Evolutionary conservation across 2,888 invertebrate genomes (phyloP).

Genomic region (Aplocera efformata): DNA sequence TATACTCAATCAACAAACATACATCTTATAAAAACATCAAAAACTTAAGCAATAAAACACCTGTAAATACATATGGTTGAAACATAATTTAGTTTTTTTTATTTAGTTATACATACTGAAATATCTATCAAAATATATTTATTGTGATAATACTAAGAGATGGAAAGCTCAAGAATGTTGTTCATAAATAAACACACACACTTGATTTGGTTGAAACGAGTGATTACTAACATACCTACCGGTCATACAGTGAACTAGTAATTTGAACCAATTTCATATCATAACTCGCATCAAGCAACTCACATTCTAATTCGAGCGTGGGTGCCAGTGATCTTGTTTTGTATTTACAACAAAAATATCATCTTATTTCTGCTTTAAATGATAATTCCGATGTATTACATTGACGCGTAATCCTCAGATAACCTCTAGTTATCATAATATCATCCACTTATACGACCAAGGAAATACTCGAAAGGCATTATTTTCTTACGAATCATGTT

Average conservation of each 20-base stretch:
- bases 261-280: conserved; percentile 38
- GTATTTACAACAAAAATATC: conserved; percentile 5
- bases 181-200: neutral
- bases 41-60: too few species aligned
- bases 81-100: too few species aligned
- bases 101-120: too few species aligned
- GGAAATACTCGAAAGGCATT: conserved; percentile 13
- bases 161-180: neutral
- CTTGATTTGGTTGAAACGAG: conserved; percentile 7
- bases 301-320: conserved; percentile 22
- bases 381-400: conserved; percentile 14
- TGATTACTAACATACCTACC: conserved; percentile 20
- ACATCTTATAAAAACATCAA: too few species aligned
- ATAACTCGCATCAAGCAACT: conserved; percentile 24
- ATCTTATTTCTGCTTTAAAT: neutral
- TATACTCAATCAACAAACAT: too few species aligned
- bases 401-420: conserved; percentile 20
- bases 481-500: conserved; percentile 15
- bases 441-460: conserved; percentile 11
- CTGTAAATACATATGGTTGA: too few species aligned
- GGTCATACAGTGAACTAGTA: conserved; percentile 32
- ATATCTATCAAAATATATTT: too few species aligned
- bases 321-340: conserved; percentile 13
- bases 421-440: conserved; percentile 26
- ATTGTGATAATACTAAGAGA: too few species aligned